These are phyloP conservation scores for Danio kyathit DNA, from an alignment of 2,797 vertebrate species.

Conservation along the genomic window DNA sequence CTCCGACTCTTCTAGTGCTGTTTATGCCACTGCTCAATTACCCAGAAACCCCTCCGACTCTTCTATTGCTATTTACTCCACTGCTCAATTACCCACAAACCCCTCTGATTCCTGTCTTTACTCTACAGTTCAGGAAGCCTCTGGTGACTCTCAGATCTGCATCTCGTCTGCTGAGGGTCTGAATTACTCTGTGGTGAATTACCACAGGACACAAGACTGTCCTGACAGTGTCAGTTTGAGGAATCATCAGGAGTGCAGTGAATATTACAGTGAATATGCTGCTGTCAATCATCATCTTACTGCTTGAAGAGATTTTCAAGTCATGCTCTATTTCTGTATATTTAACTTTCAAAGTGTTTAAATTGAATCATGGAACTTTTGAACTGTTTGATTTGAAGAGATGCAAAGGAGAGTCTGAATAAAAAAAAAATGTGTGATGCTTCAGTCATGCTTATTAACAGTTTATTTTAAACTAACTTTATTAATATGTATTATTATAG, in stretches of 20 bases:
- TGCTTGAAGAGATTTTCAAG: background rate
- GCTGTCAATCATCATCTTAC: background rate
- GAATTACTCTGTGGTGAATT: background rate
- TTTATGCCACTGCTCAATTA: too few species aligned
- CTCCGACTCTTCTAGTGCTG: background rate
- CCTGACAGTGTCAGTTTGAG: background rate
- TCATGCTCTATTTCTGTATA: too few species aligned
- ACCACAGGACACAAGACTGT: background rate
- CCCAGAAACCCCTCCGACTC: too few species aligned
- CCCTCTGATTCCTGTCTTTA: background rate
- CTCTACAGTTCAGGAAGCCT: background rate
- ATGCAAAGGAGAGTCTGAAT: too few species aligned
- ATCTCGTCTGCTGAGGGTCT: background rate
- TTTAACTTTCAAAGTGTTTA: too few species aligned
- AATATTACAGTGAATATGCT: background rate
- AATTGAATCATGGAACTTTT: too few species aligned
- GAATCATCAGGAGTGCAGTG: background rate
- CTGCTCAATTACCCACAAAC: background rate
- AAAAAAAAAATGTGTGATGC: too few species aligned
- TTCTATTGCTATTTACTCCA: too few species aligned
- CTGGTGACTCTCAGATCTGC: background rate
- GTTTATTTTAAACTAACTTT: too few species aligned
- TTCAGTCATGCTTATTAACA: too few species aligned
- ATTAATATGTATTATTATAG: too few species aligned
- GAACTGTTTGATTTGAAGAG: too few species aligned